phyloP scores from a whole-genome alignment of 2,797 vertebrate species.

The Lepus oiostolus region DNA sequence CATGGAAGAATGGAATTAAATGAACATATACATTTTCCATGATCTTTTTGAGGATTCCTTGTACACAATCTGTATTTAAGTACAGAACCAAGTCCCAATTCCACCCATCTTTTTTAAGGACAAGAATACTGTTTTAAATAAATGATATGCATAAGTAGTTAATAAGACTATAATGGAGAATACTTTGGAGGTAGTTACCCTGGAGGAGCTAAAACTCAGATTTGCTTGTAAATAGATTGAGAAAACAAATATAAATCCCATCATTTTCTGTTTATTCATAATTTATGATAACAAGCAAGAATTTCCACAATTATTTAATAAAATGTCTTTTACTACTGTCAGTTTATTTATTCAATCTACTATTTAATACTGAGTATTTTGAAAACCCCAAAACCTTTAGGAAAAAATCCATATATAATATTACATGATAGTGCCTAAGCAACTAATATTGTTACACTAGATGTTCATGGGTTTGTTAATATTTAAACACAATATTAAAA shows the following conservation, averaged over 20 bases:
- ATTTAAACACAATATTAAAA: neutral
- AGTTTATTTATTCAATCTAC: neutral
- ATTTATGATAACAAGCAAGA: neutral
- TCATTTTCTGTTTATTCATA: neutral
- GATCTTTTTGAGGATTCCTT: too few species aligned
- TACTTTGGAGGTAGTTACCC: neutral
- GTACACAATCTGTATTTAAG: constrained; percentile 54
- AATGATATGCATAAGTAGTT: neutral
- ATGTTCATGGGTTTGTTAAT: neutral
- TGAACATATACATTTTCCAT: too few species aligned
- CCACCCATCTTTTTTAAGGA: neutral
- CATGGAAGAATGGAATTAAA: too few species aligned
- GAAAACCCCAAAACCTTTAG: constrained; percentile 1
- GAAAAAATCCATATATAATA: neutral
- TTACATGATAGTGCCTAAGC: neutral
- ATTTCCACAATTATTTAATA: neutral
- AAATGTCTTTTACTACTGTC: neutral
- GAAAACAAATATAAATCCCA: neutral
- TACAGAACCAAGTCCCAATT: constrained; percentile 65
- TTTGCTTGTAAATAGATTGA: neutral
- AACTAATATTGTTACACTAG: neutral
- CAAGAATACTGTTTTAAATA: neutral
- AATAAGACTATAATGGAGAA: constrained; percentile 3
- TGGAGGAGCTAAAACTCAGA: neutral
- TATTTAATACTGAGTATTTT: constrained; percentile 27